These are phyloP conservation scores for Lagopus muta DNA, from an alignment of 2,113 vertebrate species.

Conservation along the genomic window DNA sequence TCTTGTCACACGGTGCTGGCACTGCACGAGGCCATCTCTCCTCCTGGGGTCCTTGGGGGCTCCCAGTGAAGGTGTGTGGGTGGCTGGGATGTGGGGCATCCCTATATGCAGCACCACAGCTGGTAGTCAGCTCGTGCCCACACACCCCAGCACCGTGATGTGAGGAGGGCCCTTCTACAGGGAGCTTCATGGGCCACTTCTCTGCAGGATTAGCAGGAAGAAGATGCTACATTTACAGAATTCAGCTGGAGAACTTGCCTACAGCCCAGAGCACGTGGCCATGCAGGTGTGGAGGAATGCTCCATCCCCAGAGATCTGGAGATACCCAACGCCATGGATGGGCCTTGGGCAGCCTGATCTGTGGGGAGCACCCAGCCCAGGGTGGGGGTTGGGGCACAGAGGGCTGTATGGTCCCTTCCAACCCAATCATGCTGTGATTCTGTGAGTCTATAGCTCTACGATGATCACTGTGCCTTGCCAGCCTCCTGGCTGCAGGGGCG, in stretches of 20 bases:
- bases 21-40: fast-evolving
- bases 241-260: neutral
- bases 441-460: neutral
- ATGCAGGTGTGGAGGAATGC: fast-evolving
- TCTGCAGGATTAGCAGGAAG: neutral
- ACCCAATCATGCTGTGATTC: neutral
- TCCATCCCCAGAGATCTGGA: no score
- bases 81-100: neutral
- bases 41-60: neutral
- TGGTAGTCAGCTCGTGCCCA: neutral
- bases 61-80: fast-evolving
- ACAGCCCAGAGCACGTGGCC: fast-evolving
- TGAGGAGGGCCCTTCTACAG: neutral
- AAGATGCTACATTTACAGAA: neutral
- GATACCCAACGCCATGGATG: no score
- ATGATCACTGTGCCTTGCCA: neutral
- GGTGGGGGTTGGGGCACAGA: no score
- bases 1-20: fast-evolving
- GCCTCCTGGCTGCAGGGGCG: neutral
- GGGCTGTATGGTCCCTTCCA: neutral
- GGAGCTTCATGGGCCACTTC: neutral
- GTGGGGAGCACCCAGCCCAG: no score
- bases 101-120: fast-evolving
- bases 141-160: fast-evolving
- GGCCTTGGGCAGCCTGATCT: no score